Conservation (phyloP, 2,888 invertebrate species). For the Asteroscopus sphinx region DNA sequence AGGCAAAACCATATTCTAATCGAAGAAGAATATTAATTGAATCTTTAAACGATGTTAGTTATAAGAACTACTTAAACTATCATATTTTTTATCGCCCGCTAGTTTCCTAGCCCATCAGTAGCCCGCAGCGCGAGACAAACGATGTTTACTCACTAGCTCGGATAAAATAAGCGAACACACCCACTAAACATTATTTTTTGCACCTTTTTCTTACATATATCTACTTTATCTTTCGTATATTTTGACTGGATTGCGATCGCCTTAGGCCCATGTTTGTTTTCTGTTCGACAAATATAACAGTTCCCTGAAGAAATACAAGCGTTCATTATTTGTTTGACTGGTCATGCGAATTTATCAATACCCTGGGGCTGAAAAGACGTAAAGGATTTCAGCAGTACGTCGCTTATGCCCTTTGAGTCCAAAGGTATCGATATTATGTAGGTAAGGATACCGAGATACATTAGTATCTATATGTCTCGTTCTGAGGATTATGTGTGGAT, state of each 20-base stretch:
- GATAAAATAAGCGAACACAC: slow-evolving; percentile 53
- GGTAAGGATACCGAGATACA: no score
- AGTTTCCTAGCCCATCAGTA: slow-evolving; percentile 24
- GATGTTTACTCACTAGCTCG: slow-evolving; percentile 55
- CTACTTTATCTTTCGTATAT: slow-evolving; percentile 30
- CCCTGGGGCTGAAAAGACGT: background rate
- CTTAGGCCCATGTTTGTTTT: slow-evolving; percentile 26
- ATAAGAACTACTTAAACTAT: background rate
- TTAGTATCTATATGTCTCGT: no score
- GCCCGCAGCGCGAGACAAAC: slow-evolving; percentile 57
- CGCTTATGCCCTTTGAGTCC: background rate
- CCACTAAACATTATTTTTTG: slow-evolving; percentile 48
- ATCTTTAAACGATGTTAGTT: no score
- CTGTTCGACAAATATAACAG: slow-evolving; percentile 31
- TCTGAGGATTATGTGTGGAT: no score
- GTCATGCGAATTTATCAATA: slow-evolving; percentile 14
- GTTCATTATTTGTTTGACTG: slow-evolving; percentile 25
- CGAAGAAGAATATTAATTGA: no score
- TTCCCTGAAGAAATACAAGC: slow-evolving; percentile 26
- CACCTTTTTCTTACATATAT: slow-evolving; percentile 34
- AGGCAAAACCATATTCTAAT: no score
- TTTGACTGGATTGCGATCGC: slow-evolving; percentile 30
- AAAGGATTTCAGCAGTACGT: background rate
- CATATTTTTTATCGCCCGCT: slow-evolving; percentile 3
- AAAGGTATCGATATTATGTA: background rate